A percentile compares a stretch with the other conserved stretches of the same genome.
These are phyloP conservation scores for Stictonetta naevosa DNA, from an alignment of 2,113 vertebrate genomes.

Conservation along the genomic window DNA sequence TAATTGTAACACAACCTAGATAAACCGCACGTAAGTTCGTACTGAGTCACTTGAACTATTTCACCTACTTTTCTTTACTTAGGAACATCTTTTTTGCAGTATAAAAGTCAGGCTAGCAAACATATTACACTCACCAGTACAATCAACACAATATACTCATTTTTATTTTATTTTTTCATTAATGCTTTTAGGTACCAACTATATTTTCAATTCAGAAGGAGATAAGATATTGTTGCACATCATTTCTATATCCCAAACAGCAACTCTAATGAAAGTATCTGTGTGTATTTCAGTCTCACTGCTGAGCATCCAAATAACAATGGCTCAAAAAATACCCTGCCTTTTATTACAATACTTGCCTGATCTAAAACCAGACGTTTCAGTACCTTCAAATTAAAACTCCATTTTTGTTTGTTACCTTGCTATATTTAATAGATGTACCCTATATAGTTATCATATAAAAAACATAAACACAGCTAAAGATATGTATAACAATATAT, in stretches of 20 bases:
- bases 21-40: not conserved
- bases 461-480: not conserved
- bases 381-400: not conserved
- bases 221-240: not conserved
- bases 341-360: conserved; percentile 9
- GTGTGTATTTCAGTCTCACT: not conserved
- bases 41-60: conserved; percentile 18
- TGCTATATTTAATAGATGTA: not conserved
- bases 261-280: conserved; percentile 26
- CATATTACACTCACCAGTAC: not conserved
- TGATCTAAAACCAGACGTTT: not conserved
- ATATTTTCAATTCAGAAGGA: not conserved
- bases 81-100: not conserved
- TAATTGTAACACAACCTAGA: not conserved
- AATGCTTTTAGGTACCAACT: conserved; percentile 1
- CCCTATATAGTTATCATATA: conserved; percentile 4
- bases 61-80: conserved; percentile 2
- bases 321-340: conserved; percentile 2
- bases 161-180: not conserved
- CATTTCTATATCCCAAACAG: not conserved
- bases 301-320: conserved; percentile 22
- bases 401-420: not conserved
- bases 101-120: not conserved
- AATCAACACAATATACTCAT: not conserved
- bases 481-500: not conserved